Evolutionary conservation across 2,888 invertebrate species (phyloP), one percentile per base, ranked within the genome.

Genomic region (Kuschelorhynchus macadamiae): DNA sequence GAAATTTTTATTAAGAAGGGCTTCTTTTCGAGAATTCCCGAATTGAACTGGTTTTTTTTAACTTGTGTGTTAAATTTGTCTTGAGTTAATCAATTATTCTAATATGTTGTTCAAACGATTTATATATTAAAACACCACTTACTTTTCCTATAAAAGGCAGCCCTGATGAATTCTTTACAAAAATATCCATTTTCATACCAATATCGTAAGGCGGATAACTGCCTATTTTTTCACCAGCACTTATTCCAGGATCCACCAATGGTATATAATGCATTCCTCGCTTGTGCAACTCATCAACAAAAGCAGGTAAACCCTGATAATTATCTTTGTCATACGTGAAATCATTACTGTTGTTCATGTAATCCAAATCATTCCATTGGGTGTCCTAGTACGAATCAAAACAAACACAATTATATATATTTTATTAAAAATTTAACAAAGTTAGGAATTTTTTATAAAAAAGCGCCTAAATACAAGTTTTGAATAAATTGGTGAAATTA

Each of bases 361-460:
- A 94, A 82, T 95, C 94, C 69, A 95, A 87, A 81, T 95, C 95
- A 76, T 92, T 93, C 92, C 93, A 94, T 79, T 93, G 92, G 0
- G 90, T 90, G 75, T 92, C 92, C 91, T 80, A 56, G 3, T 73
- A 75, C 16, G 1, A 32, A 32, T 32, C 32, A 32, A 8, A 32
- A 32, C 32, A 32, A 32, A 32, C 9, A 8, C 8, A 9, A 8
- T 32, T 9, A 9, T 32, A 7, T 9, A 41, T 7, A 12, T 41
- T 41, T 41, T 12, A 41, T 11, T 41, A 12, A 11, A 7, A 41
- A 41, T 7, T 11, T 7, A n/a, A n/a, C n/a, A n/a, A n/a, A n/a
- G n/a, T n/a, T n/a, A n/a, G n/a, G n/a, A n/a, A n/a, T n/a, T n/a
- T n/a, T n/a, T n/a, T n/a, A n/a, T n/a, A n/a, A n/a, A n/a, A n/a